A percentile compares a stretch with the other conserved stretches of the same genome.
These are phyloP conservation scores for Acridotheres tristis DNA, from an alignment of 2,797 vertebrate species.

Conservation along the genomic window DNA sequence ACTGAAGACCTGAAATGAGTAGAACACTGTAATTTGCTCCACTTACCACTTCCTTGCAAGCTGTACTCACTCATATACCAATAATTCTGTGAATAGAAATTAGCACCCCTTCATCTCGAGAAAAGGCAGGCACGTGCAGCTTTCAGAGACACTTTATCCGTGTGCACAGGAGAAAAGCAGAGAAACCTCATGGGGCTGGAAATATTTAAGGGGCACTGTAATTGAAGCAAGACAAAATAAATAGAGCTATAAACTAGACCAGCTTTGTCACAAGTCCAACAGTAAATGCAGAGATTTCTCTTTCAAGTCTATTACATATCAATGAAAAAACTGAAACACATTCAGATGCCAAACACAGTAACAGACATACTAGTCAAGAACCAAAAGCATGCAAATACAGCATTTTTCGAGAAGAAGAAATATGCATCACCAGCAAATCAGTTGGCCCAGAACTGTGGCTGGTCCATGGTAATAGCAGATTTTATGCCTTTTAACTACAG, in stretches of 20 bases:
- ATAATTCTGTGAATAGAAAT: background rate
- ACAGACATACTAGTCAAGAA: background rate
- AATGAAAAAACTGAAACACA: background rate
- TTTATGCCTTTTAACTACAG: background rate
- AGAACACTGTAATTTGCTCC: background rate
- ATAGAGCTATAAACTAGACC: background rate
- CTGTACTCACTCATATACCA: background rate
- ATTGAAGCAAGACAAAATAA: background rate
- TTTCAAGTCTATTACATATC: background rate
- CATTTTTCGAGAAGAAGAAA: background rate
- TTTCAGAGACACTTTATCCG: background rate
- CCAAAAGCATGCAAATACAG: background rate
- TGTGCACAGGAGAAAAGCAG: background rate
- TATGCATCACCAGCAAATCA: background rate
- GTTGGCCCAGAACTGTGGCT: background rate
- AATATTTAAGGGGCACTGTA: background rate
- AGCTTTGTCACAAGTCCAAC: background rate
- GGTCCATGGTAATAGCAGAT: background rate
- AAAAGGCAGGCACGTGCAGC: background rate
- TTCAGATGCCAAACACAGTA: background rate
- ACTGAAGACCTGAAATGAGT: background rate
- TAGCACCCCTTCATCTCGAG: background rate
- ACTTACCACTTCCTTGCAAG: background rate
- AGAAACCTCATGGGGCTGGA: background rate
- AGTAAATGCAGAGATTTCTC: background rate